Evolutionary conservation across 2,113 vertebrate genomes (phyloP).

Genomic region (Pachyramphus minor): DNA sequence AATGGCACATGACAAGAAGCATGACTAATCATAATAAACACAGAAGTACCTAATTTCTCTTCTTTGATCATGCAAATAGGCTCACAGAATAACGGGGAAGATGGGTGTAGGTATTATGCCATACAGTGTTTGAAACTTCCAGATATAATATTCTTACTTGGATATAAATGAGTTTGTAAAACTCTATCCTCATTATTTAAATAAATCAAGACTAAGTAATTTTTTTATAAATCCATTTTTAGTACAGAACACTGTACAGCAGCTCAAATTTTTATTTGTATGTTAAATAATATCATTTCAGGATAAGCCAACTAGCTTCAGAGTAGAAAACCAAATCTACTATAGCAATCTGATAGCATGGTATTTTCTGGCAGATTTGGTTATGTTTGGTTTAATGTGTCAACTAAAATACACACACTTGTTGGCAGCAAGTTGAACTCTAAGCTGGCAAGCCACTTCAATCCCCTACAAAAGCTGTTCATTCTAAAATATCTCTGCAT

Average conservation of each 20-base stretch:
- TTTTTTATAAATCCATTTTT: background rate
- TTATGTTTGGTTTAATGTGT: constrained; percentile 10
- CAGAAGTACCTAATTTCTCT: background rate
- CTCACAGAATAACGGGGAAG: background rate
- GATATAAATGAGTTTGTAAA: background rate
- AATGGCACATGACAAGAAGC: background rate
- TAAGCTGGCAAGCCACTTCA: background rate
- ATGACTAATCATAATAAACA: background rate
- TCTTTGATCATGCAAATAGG: background rate
- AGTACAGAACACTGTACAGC: background rate
- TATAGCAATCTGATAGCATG: background rate
- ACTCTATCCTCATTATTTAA: background rate
- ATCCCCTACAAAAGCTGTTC: background rate
- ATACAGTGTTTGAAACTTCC: background rate
- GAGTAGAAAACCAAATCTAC: background rate
- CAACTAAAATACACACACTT: background rate
- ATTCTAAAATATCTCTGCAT: background rate
- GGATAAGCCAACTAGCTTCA: background rate
- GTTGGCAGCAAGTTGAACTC: background rate
- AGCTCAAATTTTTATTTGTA: background rate
- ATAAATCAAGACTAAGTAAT: background rate
- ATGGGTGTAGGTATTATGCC: background rate
- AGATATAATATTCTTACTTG: background rate
- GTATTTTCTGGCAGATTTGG: constrained; percentile 1
- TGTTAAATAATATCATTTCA: background rate